A percentile compares a stretch with the other conserved stretches of the same genome.
phyloP scores from a whole-genome alignment of 2,888 invertebrate genomes.

The Morinoia aosen region DNA sequence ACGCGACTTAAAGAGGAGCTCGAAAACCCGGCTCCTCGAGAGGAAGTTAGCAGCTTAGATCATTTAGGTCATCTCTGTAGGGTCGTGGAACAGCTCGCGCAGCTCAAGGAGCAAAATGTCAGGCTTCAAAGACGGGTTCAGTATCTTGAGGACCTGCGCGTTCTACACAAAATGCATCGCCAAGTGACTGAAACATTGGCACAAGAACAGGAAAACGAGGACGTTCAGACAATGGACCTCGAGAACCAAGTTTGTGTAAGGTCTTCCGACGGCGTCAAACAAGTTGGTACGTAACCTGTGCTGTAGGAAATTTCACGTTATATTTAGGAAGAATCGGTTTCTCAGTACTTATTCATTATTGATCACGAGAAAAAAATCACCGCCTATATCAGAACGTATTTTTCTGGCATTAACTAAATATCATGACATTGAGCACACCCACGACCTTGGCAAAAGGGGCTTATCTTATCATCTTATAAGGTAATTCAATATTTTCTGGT shows the following conservation, averaged over 20 bases:
- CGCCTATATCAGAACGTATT: too few relatives aligned
- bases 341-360: too few relatives aligned
- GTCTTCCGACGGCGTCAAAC: background rate
- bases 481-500: too few relatives aligned
- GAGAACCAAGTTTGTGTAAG: background rate
- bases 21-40: conserved; percentile 54
- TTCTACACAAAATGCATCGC: conserved; percentile 77
- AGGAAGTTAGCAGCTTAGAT: conserved; percentile 75
- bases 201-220: background rate
- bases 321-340: too few relatives aligned
- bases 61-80: conserved; percentile 85
- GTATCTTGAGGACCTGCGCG: conserved; percentile 81
- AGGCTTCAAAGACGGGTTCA: conserved; percentile 79
- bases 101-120: conserved; percentile 81
- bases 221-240: background rate
- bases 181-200: conserved; percentile 71
- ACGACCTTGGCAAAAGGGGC: too few relatives aligned
- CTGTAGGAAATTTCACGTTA: background rate
- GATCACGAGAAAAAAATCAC: too few relatives aligned
- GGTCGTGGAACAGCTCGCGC: conserved; percentile 83
- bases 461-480: too few relatives aligned
- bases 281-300: background rate
- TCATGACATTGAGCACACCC: too few relatives aligned
- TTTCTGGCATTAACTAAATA: too few relatives aligned
- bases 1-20: conserved; percentile 54